These are phyloP conservation scores for Chesias legatella DNA, from an alignment of 2,888 invertebrate genomes.

Conservation along the genomic window DNA sequence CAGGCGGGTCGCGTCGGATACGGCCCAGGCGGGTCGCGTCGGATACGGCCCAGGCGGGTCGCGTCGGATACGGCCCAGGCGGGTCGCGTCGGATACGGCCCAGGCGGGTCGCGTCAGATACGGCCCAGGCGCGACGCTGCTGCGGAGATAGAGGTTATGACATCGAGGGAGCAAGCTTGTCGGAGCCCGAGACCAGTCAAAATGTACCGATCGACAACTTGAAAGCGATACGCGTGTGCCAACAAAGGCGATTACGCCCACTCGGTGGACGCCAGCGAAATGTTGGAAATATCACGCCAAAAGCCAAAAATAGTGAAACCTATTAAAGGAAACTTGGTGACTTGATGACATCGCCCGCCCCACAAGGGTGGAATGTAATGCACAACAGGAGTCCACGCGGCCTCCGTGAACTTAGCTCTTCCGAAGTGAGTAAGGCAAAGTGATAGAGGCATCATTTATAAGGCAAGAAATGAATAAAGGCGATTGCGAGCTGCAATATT, in stretches of 20 bases:
- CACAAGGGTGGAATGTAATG: not conserved
- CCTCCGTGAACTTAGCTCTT: constrained; percentile 18
- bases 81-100: not conserved
- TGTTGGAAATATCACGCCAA: not conserved
- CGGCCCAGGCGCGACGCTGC: constrained; percentile 17
- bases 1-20: constrained; percentile 2
- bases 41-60: too few relatives aligned
- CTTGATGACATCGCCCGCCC: not conserved
- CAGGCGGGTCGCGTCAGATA: constrained; percentile 2
- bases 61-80: too few relatives aligned
- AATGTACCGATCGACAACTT: constrained; percentile 5
- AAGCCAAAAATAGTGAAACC: constrained; percentile 1
- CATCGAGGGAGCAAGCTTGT: constrained; percentile 14
- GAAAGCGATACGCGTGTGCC: constrained; percentile 4
- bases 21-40: not conserved
- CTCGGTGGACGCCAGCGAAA: not conserved
- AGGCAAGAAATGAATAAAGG: constrained; percentile 40
- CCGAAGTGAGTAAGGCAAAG: constrained; percentile 17
- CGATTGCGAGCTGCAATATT: constrained; percentile 76
- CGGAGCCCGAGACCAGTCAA: constrained; percentile 4
- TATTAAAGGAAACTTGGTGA: constrained; percentile 1
- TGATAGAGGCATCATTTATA: constrained; percentile 24
- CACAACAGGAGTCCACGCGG: constrained; percentile 5
- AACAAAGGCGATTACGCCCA: not conserved
- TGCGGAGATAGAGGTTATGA: constrained; percentile 13